A percentile compares a stretch with the other conserved stretches of the same genome.
Conservation (phyloP, 2,888 invertebrate genomes). For the Cynaeus angustus region DNA sequence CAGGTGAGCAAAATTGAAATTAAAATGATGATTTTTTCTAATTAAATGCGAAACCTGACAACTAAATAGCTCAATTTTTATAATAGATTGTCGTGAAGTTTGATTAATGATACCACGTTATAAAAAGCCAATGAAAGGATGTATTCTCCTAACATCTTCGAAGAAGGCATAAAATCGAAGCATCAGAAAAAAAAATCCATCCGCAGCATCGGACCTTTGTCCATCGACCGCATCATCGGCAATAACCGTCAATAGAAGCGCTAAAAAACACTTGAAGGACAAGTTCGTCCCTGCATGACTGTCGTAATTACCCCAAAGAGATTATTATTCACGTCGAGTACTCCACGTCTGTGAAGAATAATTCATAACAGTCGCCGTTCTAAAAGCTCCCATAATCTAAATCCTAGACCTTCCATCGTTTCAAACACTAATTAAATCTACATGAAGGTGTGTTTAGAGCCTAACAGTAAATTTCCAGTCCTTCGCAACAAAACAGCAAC, state of each 20-base stretch:
- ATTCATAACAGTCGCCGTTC: slow-evolving; percentile 17
- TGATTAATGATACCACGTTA: not conserved
- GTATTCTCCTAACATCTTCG: slow-evolving; percentile 1
- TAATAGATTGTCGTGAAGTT: not conserved
- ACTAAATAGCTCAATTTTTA: not conserved
- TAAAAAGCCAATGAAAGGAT: not conserved
- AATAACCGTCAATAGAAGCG: slow-evolving; percentile 20
- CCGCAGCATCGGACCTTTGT: slow-evolving; percentile 7
- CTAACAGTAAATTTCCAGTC: slow-evolving; percentile 48
- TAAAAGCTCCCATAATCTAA: slow-evolving; percentile 6
- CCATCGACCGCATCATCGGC: slow-evolving; percentile 19
- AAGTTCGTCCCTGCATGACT: slow-evolving; percentile 13
- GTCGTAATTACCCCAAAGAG: slow-evolving; percentile 20
- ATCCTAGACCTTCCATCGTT: slow-evolving; percentile 5
- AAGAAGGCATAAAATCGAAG: slow-evolving; percentile 1
- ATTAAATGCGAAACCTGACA: too few relatives aligned
- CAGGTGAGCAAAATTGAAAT: too few relatives aligned
- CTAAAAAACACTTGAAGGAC: slow-evolving; percentile 17
- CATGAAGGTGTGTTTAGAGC: slow-evolving; percentile 36
- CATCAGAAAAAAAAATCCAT: not conserved
- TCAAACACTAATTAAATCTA: slow-evolving; percentile 22
- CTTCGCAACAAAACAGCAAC: slow-evolving; percentile 33
- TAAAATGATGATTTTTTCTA: too few relatives aligned
- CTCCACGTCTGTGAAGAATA: slow-evolving; percentile 20
- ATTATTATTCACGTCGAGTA: slow-evolving; percentile 21